Evolutionary conservation across 2,888 invertebrate species (phyloP).

Genomic region (Keiferia lycopersicella): DNA sequence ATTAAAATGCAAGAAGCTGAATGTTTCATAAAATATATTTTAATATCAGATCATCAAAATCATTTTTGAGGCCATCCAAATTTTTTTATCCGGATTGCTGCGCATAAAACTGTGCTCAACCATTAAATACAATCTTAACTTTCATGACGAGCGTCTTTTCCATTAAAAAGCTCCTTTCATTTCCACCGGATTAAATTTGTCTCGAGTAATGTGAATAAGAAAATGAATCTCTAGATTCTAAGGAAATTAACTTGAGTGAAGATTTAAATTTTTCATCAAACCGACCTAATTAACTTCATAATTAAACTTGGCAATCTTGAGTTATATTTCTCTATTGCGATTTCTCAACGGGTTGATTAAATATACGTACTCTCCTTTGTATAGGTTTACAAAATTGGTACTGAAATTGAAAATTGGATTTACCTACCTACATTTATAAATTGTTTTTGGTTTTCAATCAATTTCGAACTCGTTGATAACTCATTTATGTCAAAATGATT

Average conservation of each 20-base stretch:
- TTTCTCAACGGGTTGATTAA: conserved; percentile 46
- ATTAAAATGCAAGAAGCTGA: too few relatives aligned
- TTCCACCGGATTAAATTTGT: conserved; percentile 58
- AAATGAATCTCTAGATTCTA: conserved; percentile 61
- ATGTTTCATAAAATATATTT: too few relatives aligned
- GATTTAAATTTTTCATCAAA: conserved; percentile 77
- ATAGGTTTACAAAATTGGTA: neutral
- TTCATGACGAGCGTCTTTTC: conserved; percentile 5
- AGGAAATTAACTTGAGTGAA: conserved; percentile 73
- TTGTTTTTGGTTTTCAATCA: neutral
- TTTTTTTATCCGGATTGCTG: neutral
- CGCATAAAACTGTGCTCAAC: neutral
- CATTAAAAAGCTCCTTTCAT: conserved; percentile 29
- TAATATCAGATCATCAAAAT: too few relatives aligned
- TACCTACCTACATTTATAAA: too few relatives aligned
- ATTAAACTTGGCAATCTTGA: conserved; percentile 70
- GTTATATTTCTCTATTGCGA: conserved; percentile 64
- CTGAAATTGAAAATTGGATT: conserved; percentile 5
- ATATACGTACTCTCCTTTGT: conserved; percentile 22
- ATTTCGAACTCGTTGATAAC: neutral
- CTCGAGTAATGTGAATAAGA: conserved; percentile 57
- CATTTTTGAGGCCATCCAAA: too few relatives aligned
- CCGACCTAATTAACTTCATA: conserved; percentile 76
- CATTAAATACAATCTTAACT: conserved; percentile 10
- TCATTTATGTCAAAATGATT: too few relatives aligned